Evolutionary conservation across 1,140 invertebrate genomes (phyloP), one percentile per base, ranked within the genome.

Genomic region (Nomia melanderi): DNA sequence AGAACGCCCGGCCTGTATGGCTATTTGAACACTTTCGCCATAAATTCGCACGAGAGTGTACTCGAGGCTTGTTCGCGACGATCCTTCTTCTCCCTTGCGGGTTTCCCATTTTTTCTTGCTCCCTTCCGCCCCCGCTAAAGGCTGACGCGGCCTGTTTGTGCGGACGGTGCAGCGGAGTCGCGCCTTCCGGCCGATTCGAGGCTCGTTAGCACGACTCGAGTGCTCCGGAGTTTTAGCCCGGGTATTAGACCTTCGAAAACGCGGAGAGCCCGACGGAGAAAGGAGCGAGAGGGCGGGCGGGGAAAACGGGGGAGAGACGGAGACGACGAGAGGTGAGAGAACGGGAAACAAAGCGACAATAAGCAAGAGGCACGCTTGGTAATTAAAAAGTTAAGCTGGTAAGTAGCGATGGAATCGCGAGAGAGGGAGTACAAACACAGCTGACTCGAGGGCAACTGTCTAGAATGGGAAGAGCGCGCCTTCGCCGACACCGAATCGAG

Each of bases 321-420:
- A 33, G 36, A 20, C 33, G 36, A 73, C 62, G 44, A 39, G 27
- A 39, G 69, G 23, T 67, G 29, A 79, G 62, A 47, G 33, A 73
- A 72, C 23, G 27, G 60, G 73, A 71, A 83, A 81, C 78, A 84
- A 84, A 85, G 80, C 69, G 74, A 82, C 77, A 81, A 86, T 85
- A 88, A 89, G 89, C 88, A 88, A 86, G 83, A 88, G 86, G 85
- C 86, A 86, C 80, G 82, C 77, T n/a, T 81, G 85, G 85, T 88
- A 89, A 90, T 90, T 90, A 90, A 91, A 90, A 90, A 88, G 89
- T 90, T 89, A 88, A 88, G 82, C 83, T 76, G 84, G 81, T 87
- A 89, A 88, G 77, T 79, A 83, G 77, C 57, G 53, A 79, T 39
- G 66, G 64, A 67, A 59, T 57, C 65, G 71, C 56, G 54, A 59